Evolutionary conservation across 2,113 vertebrate genomes (phyloP).

Genomic region (Anser cygnoides): DNA sequence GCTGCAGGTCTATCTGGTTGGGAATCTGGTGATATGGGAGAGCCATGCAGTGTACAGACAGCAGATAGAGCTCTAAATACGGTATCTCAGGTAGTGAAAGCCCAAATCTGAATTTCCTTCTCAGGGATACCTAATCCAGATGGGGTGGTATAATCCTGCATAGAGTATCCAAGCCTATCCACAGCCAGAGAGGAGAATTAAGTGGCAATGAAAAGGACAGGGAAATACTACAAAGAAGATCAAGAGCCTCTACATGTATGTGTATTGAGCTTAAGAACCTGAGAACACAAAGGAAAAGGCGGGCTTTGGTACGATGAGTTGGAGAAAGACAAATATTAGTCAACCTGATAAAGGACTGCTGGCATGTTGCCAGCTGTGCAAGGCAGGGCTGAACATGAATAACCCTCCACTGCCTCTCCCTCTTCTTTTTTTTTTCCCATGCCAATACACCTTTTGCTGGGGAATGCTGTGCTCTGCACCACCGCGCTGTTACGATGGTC

Average conservation of each 20-base stretch:
- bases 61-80: background rate
- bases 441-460: background rate
- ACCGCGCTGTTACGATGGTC: background rate
- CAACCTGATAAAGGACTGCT: background rate
- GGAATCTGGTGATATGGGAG: background rate
- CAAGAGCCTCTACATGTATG: fast-evolving
- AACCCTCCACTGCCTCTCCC: background rate
- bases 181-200: background rate
- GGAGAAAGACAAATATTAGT: background rate
- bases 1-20: background rate
- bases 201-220: background rate
- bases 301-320: background rate
- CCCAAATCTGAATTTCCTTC: background rate
- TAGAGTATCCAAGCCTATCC: background rate
- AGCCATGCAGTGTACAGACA: background rate
- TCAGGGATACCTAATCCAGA: background rate
- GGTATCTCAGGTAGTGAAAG: background rate
- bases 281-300: background rate
- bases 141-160: background rate
- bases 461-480: background rate
- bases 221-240: background rate
- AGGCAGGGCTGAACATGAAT: background rate
- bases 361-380: background rate
- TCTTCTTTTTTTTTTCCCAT: background rate
- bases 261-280: background rate